A percentile compares a stretch with the other conserved stretches of the same genome.
phyloP scores from a whole-genome alignment of 1,140 invertebrate species.

The Condylostylus longicornis region DNA sequence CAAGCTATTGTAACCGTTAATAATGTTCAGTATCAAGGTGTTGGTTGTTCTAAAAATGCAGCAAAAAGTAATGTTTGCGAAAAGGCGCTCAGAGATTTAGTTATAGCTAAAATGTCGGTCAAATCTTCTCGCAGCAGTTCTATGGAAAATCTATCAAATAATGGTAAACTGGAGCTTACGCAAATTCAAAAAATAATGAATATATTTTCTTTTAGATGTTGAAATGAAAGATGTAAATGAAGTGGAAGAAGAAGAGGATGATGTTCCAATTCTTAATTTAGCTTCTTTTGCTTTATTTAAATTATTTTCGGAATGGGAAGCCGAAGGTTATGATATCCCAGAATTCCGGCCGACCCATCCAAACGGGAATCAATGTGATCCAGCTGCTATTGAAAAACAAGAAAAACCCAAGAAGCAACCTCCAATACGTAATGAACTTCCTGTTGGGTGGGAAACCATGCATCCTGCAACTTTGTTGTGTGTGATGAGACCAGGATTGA shows the following conservation, averaged over 20 bases:
- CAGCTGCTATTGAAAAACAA: slow-evolving; percentile 4
- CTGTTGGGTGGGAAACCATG: slow-evolving; percentile 40
- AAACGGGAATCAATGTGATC: slow-evolving; percentile 16
- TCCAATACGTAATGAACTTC: slow-evolving; percentile 36
- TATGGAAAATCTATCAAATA: slow-evolving; percentile 13
- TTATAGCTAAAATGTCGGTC: slow-evolving; percentile 50
- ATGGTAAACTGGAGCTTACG: not conserved
- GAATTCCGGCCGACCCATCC: slow-evolving; percentile 23
- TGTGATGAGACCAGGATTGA: slow-evolving; percentile 46
- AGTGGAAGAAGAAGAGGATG: slow-evolving; percentile 28
- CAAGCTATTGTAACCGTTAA: slow-evolving; percentile 26
- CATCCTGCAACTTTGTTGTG: slow-evolving; percentile 58
- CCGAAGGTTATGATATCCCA: slow-evolving; percentile 49
- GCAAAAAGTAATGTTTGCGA: slow-evolving; percentile 52
- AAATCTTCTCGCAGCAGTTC: slow-evolving; percentile 11
- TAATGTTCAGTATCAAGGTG: slow-evolving; percentile 24
- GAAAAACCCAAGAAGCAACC: slow-evolving; percentile 31
- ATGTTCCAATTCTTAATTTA: slow-evolving; percentile 58
- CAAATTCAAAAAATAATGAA: not conserved
- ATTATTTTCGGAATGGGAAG: slow-evolving; percentile 59
- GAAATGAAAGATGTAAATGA: slow-evolving; percentile 14
- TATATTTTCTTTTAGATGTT: slow-evolving; percentile 1
- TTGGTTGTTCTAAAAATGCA: slow-evolving; percentile 35
- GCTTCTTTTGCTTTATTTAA: slow-evolving; percentile 61
- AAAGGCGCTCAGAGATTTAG: slow-evolving; percentile 51